These are phyloP conservation scores for Hiodon tergisus DNA, from an alignment of 2,113 vertebrate species.

Conservation along the genomic window DNA sequence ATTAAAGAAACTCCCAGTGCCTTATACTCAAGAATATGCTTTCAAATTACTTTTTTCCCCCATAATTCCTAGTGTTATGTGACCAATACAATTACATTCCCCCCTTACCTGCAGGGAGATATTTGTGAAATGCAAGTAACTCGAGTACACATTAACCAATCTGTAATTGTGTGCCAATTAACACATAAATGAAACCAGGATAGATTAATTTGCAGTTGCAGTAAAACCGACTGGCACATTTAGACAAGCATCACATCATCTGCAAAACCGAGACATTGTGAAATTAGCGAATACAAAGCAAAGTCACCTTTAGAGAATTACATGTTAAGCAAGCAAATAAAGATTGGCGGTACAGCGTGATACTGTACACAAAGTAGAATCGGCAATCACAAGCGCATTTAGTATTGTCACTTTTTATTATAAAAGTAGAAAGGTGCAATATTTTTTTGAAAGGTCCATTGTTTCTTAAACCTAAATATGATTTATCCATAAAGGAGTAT, in stretches of 20 bases:
- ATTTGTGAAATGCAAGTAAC: constrained; percentile 14
- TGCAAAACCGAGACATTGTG: constrained; percentile 30
- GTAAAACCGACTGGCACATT: constrained; percentile 37
- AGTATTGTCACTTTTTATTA: too few species aligned
- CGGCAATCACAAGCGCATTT: too few species aligned
- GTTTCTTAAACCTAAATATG: background rate
- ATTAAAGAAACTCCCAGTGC: constrained; percentile 32
- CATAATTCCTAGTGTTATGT: background rate
- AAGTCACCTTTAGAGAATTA: constrained; percentile 4
- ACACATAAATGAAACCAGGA: constrained; percentile 35
- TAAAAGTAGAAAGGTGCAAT: too few species aligned
- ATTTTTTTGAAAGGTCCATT: too few species aligned
- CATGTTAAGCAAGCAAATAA: constrained; percentile 11
- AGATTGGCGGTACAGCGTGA: background rate
- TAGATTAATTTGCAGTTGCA: constrained; percentile 41
- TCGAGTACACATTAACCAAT: constrained; percentile 16
- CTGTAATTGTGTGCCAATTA: constrained; percentile 41
- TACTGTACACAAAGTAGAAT: background rate
- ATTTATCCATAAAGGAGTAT: background rate
- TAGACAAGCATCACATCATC: constrained; percentile 40
- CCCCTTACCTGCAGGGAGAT: constrained; percentile 19
- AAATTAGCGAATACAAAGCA: constrained; percentile 11
- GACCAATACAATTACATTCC: constrained; percentile 19
- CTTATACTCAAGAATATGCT: constrained; percentile 15
- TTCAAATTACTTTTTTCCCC: constrained; percentile 16